These are phyloP conservation scores for Charaxes varanes DNA, from an alignment of 1,140 invertebrate species.

Conservation along the genomic window DNA sequence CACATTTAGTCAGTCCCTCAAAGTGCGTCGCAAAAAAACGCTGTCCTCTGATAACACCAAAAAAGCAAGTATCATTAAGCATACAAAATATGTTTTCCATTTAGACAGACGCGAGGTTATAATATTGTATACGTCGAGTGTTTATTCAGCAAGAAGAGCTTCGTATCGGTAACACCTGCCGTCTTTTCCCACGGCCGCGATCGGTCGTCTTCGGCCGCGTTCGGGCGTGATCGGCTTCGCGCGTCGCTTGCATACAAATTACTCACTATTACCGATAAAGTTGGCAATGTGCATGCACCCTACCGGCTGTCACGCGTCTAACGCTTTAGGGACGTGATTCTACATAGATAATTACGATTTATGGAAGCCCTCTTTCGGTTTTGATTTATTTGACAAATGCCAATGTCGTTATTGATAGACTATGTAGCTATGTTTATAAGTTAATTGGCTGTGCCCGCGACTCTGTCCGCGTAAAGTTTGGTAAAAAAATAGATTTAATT, in stretches of 20 bases:
- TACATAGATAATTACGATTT: too few relatives aligned
- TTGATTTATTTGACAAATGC: too few relatives aligned
- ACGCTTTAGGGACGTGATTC: too few relatives aligned
- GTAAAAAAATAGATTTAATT: too few relatives aligned
- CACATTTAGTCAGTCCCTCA: constrained; percentile 35
- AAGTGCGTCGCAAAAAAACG: constrained; percentile 57
- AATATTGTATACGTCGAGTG: constrained; percentile 70
- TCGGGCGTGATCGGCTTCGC: constrained; percentile 43
- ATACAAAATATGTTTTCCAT: constrained; percentile 74
- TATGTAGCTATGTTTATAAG: too few relatives aligned
- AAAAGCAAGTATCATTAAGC: constrained; percentile 72
- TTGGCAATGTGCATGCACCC: too few relatives aligned
- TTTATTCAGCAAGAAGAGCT: constrained; percentile 71
- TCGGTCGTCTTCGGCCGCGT: constrained; percentile 49
- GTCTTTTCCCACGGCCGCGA: constrained; percentile 59
- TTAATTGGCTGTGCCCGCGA: too few relatives aligned
- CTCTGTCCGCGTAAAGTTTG: too few relatives aligned
- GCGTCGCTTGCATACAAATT: constrained; percentile 38
- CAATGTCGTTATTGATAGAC: too few relatives aligned
- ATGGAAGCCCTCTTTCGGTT: too few relatives aligned
- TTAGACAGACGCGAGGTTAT: constrained; percentile 68
- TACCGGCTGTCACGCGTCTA: too few relatives aligned
- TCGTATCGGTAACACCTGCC: constrained; percentile 68
- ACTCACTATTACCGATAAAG: too few relatives aligned
- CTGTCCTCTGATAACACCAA: constrained; percentile 59